Evolutionary conservation across 1,140 invertebrate genomes (phyloP).

Genomic region (Arctopsyche grandis): DNA sequence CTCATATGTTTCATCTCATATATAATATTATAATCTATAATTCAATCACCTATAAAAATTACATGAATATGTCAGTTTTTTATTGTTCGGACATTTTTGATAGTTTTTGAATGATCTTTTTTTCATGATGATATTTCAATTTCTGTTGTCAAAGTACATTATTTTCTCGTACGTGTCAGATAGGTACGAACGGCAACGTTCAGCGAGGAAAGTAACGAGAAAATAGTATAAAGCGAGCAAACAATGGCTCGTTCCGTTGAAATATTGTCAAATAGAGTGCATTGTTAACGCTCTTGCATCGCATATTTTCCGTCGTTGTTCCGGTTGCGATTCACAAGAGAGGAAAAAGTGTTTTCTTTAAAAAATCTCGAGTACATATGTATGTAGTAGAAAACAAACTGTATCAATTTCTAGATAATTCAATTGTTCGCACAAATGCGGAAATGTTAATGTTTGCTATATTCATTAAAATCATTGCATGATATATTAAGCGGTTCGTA

Average conservation of each 20-base stretch:
- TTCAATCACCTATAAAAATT: too few relatives aligned
- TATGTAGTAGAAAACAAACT: not conserved
- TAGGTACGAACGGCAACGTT: too few relatives aligned
- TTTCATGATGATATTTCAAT: too few relatives aligned
- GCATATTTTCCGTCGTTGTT: not conserved
- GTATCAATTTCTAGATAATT: not conserved
- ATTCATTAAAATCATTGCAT: too few relatives aligned
- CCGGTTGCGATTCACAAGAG: not conserved
- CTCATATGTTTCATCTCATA: too few relatives aligned
- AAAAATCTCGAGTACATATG: not conserved
- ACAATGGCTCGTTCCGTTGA: conserved; percentile 10
- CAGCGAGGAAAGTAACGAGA: not conserved
- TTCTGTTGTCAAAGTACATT: not conserved
- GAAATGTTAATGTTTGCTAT: too few relatives aligned
- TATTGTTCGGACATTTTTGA: too few relatives aligned
- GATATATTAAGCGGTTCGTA: too few relatives aligned
- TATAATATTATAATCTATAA: too few relatives aligned
- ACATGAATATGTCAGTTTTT: too few relatives aligned
- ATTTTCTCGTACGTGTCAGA: not conserved
- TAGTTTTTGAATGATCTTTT: too few relatives aligned
- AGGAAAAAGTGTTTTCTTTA: not conserved
- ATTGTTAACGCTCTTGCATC: conserved; percentile 18
- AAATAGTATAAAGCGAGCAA: conserved; percentile 9
- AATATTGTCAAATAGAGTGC: conserved; percentile 24
- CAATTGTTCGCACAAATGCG: too few relatives aligned